These are phyloP conservation scores for Drosophila algonquin DNA, from an alignment of 2,888 invertebrate genomes.

Conservation along the genomic window DNA sequence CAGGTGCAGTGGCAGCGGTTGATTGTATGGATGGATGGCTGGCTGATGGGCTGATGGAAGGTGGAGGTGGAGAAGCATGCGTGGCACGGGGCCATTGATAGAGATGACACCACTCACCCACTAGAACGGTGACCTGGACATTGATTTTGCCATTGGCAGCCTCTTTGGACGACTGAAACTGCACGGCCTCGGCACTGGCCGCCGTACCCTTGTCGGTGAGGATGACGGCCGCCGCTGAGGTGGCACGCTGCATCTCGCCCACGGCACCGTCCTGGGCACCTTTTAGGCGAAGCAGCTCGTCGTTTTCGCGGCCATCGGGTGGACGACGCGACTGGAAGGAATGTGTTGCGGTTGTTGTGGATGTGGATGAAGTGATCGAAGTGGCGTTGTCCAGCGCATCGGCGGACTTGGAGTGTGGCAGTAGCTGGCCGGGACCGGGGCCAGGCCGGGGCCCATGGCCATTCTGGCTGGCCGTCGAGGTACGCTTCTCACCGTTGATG, in stretches of 20 bases:
- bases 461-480: slow-evolving; percentile 73
- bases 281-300: slow-evolving; percentile 83
- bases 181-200: slow-evolving; percentile 78
- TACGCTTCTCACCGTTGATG: slow-evolving; percentile 61
- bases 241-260: slow-evolving; percentile 70
- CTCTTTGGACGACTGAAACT: slow-evolving; percentile 85
- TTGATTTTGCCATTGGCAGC: slow-evolving; percentile 91
- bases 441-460: slow-evolving; percentile 22
- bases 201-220: slow-evolving; percentile 85
- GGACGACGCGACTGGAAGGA: slow-evolving; percentile 84
- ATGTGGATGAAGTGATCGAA: slow-evolving; percentile 57
- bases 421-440: slow-evolving; percentile 31
- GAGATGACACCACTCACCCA: slow-evolving; percentile 84
- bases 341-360: slow-evolving; percentile 74
- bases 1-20: slow-evolving; percentile 4
- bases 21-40: slow-evolving; percentile 7
- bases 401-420: slow-evolving; percentile 75
- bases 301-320: slow-evolving; percentile 93
- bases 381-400: slow-evolving; percentile 74
- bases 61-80: slow-evolving; percentile 13
- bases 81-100: slow-evolving; percentile 16
- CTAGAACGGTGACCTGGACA: slow-evolving; percentile 94
- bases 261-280: slow-evolving; percentile 82
- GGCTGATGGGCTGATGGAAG: not conserved
- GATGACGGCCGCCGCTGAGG: slow-evolving; percentile 85